A percentile compares a stretch with the other conserved stretches of the same genome.
Evolutionary conservation across 2,888 invertebrate species (phyloP).

Genomic region (Hetaerina titia): DNA sequence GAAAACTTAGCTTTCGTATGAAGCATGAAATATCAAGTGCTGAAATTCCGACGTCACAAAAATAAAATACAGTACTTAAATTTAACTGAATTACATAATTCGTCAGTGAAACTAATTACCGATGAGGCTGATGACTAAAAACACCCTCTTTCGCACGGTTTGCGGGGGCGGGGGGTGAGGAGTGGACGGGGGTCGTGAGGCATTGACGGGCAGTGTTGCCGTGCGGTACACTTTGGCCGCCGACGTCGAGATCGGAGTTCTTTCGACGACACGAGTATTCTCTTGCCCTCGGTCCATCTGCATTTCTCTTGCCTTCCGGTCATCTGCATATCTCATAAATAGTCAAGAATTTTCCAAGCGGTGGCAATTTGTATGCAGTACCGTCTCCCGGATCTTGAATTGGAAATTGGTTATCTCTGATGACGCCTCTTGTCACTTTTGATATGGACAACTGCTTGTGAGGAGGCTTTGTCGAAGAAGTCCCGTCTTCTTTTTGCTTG

Average conservation of each 20-base stretch:
- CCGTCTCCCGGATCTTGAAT: not conserved
- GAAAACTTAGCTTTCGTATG: no score
- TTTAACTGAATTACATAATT: no score
- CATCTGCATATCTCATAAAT: not conserved
- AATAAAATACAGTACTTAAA: no score
- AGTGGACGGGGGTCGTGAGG: no score
- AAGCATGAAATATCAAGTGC: no score
- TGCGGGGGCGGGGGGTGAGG: no score
- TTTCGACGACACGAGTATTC: not conserved
- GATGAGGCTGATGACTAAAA: no score
- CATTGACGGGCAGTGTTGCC: no score
- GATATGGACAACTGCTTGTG: not conserved
- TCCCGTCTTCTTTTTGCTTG: not conserved
- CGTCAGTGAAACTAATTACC: no score
- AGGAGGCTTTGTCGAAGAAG: not conserved
- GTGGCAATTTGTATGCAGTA: not conserved
- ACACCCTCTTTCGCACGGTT: no score
- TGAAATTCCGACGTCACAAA: no score
- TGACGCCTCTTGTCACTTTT: not conserved
- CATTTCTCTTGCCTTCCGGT: not conserved
- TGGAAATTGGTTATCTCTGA: not conserved
- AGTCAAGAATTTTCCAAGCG: not conserved
- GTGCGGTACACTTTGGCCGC: not conserved
- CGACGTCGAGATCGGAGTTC: not conserved
- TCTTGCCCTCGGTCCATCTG: not conserved